Evolutionary conservation across 2,797 vertebrate species (phyloP).

Genomic region (Eulemur albifrons): DNA sequence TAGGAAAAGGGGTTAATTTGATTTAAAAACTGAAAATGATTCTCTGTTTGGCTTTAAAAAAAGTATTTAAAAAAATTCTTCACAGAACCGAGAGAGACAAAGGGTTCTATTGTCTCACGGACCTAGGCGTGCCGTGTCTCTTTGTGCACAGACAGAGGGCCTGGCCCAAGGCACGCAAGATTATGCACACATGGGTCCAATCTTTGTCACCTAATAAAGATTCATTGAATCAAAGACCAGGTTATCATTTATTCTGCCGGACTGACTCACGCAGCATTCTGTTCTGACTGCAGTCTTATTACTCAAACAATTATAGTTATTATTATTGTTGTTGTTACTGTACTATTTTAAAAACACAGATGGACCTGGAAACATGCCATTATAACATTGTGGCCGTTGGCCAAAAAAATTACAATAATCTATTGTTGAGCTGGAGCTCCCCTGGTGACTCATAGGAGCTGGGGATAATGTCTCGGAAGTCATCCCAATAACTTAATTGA

Average conservation of each 20-base stretch:
- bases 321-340: slow-evolving; percentile 51
- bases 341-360: slow-evolving; percentile 59
- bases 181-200: slow-evolving; percentile 61
- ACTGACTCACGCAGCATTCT: neutral
- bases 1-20: slow-evolving; percentile 48
- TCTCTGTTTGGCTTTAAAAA: slow-evolving; percentile 42
- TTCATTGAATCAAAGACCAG: slow-evolving; percentile 64
- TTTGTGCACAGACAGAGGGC: slow-evolving; percentile 4
- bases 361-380: slow-evolving; percentile 2
- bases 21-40: slow-evolving; percentile 70
- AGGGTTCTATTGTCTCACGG: slow-evolving; percentile 54
- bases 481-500: neutral
- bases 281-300: slow-evolving; percentile 21
- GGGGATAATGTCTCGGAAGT: neutral
- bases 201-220: slow-evolving; percentile 75
- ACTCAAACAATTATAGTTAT: slow-evolving; percentile 30
- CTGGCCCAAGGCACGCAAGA: slow-evolving; percentile 28
- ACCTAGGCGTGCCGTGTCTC: neutral
- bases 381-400: neutral
- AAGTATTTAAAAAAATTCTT: neutral
- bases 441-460: neutral
- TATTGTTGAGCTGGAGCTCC: slow-evolving; percentile 28
- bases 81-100: slow-evolving; percentile 48
- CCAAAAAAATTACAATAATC: slow-evolving; percentile 41
- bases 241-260: slow-evolving; percentile 55